These are phyloP conservation scores for Tachina fera DNA, from an alignment of 2,888 invertebrate genomes.

Conservation along the genomic window DNA sequence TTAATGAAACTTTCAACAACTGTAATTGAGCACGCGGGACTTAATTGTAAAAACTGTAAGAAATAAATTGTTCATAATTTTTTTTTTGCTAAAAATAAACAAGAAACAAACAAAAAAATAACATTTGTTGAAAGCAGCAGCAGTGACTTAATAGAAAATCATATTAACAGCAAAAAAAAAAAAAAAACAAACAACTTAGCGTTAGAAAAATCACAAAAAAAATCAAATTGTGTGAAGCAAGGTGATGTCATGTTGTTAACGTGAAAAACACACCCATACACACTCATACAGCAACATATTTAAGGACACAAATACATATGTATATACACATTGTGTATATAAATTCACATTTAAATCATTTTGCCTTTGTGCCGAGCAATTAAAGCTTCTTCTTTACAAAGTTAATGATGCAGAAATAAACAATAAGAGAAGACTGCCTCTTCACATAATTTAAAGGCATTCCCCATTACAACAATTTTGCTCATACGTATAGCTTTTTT, in stretches of 20 bases:
- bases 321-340: no score
- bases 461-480: no score
- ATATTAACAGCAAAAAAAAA: no score
- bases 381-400: slow-evolving; percentile 10
- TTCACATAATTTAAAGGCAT: no score
- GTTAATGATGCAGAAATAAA: slow-evolving; percentile 34
- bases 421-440: not conserved
- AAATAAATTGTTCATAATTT: not conserved
- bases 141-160: no score
- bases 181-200: no score
- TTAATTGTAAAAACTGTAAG: not conserved
- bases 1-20: slow-evolving; percentile 54
- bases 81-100: not conserved
- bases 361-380: not conserved
- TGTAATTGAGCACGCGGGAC: slow-evolving; percentile 61
- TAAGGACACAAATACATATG: no score
- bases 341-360: slow-evolving; percentile 3
- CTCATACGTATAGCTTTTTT: no score
- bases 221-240: not conserved
- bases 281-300: not conserved
- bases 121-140: no score
- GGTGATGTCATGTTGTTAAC: not conserved
- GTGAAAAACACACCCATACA: not conserved
- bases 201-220: not conserved
- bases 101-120: not conserved